Conservation (phyloP, 1,140 invertebrate species). For the Wiebesia pumilae region DNA sequence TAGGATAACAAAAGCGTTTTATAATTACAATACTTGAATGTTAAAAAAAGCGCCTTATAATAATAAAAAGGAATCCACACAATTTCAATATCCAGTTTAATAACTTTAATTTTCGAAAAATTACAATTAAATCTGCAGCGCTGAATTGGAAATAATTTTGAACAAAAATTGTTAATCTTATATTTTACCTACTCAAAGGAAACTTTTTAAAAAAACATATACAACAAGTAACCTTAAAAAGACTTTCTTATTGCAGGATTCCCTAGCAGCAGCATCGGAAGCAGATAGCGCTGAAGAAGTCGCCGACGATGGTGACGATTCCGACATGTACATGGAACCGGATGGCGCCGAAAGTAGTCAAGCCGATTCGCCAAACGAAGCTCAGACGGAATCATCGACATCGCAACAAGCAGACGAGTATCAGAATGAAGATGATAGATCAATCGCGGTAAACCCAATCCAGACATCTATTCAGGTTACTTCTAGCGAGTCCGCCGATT, state of each 20-base stretch:
- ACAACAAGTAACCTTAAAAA: not conserved
- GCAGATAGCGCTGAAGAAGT: slow-evolving; percentile 64
- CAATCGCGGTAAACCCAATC: slow-evolving; percentile 4
- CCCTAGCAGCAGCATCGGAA: slow-evolving; percentile 67
- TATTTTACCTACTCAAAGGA: no score
- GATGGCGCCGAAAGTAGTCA: slow-evolving; percentile 61
- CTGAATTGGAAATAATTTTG: not conserved
- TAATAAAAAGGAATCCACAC: no score
- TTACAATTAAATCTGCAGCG: no score
- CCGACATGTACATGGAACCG: slow-evolving; percentile 74
- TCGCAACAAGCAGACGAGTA: not conserved
- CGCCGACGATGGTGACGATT: slow-evolving; percentile 70
- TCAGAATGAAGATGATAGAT: not conserved
- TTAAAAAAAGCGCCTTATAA: no score
- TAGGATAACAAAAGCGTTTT: no score
- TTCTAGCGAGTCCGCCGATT: slow-evolving; percentile 31
- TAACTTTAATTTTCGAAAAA: no score
- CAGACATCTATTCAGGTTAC: slow-evolving; percentile 42
- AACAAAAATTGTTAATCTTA: no score
- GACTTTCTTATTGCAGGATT: slow-evolving; percentile 63
- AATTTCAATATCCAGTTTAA: no score
- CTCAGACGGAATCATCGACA: not conserved
- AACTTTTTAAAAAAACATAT: not conserved
- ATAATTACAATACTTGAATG: no score
- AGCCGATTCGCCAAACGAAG: slow-evolving; percentile 28